Conservation (phyloP, 92 coral and sea anemone genomes). For the Meandrina meandrites region DNA sequence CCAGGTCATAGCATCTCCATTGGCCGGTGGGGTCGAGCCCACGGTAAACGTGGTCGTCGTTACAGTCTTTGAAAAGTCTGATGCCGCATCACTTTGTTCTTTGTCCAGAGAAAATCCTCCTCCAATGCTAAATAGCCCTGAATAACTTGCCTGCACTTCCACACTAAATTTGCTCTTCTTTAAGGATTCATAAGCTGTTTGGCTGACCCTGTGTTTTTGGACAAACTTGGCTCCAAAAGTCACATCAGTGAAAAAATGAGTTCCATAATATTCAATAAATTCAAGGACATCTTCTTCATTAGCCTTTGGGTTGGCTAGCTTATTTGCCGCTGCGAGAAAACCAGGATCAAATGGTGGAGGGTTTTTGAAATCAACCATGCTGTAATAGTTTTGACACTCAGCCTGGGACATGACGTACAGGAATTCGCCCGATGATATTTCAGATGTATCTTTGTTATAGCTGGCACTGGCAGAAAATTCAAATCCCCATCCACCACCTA, state of each 20-base stretch:
- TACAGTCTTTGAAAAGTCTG: constrained; percentile 46
- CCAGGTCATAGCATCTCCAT: constrained; percentile 67
- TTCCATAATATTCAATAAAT: constrained; percentile 49
- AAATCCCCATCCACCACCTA: constrained; percentile 47
- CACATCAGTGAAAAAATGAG: constrained; percentile 54
- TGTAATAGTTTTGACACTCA: constrained; percentile 47
- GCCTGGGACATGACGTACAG: constrained; percentile 44
- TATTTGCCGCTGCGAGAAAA: constrained; percentile 33
- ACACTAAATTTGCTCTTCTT: constrained; percentile 36
- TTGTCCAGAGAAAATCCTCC: constrained; percentile 61
- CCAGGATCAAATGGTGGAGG: constrained; percentile 55
- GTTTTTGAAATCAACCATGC: constrained; percentile 35
- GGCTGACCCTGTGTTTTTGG: constrained; percentile 34
- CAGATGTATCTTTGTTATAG: constrained; percentile 26
- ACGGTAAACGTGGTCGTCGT: constrained; percentile 58
- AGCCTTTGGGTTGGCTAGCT: constrained; percentile 8
- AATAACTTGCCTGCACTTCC: constrained; percentile 63
- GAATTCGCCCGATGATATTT: constrained; percentile 47
- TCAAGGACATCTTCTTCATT: constrained; percentile 2
- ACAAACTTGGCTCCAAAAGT: constrained; percentile 59
- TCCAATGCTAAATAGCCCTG: constrained; percentile 58
- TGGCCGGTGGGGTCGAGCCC: constrained; percentile 61
- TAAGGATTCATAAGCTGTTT: constrained; percentile 12
- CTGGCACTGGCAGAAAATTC: constrained; percentile 65
- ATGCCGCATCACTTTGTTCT: constrained; percentile 55